Evolutionary conservation across 2,797 vertebrate species (phyloP).

Genomic region (Mareca strepera): DNA sequence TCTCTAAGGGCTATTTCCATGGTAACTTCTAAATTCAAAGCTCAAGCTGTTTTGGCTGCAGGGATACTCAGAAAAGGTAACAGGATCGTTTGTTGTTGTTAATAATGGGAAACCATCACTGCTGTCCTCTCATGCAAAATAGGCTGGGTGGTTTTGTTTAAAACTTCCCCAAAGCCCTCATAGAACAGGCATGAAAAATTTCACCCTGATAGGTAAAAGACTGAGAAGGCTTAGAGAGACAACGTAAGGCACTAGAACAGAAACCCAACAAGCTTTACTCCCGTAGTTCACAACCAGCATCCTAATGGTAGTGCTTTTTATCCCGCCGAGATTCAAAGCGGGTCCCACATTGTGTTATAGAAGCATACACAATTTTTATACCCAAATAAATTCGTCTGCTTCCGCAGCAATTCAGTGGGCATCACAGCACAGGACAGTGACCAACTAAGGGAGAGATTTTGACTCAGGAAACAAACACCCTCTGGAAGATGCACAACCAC

Average conservation of each 20-base stretch:
- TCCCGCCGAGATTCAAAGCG: neutral
- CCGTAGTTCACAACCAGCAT: neutral
- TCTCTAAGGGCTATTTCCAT: slow-evolving; percentile 46
- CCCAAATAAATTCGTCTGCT: neutral
- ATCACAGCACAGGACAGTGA: neutral
- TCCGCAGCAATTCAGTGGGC: neutral
- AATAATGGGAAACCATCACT: neutral
- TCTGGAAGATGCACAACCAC: neutral
- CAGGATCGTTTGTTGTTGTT: neutral
- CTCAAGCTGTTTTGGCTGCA: slow-evolving; percentile 26
- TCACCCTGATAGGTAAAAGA: neutral
- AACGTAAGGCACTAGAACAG: neutral
- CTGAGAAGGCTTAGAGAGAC: neutral
- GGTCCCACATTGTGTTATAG: neutral
- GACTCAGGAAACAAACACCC: neutral
- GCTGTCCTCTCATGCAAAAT: neutral
- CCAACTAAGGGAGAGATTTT: neutral
- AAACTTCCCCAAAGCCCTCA: neutral
- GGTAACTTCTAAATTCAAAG: slow-evolving; percentile 33
- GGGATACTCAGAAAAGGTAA: slow-evolving; percentile 5
- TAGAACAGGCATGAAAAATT: neutral
- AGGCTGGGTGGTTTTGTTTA: neutral
- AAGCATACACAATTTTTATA: neutral
- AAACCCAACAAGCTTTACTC: neutral
- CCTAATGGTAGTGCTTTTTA: neutral